phyloP scores from a whole-genome alignment of 2,113 vertebrate species.

The Sylvietta virens region DNA sequence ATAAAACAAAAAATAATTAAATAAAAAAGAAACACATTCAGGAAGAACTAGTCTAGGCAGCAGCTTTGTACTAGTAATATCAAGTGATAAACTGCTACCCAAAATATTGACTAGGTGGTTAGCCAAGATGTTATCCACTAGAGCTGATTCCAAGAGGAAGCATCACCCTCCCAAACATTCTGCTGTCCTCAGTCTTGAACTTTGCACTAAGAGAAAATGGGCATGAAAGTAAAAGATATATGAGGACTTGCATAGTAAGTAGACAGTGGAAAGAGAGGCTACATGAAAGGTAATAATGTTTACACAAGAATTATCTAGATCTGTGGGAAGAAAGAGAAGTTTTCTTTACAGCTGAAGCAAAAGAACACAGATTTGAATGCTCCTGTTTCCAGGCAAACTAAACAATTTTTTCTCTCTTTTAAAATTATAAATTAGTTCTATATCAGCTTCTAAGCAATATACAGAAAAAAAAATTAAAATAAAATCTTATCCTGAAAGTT shows the following conservation, averaged over 20 bases:
- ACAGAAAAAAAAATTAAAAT: background rate
- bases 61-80: background rate
- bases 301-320: background rate
- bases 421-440: background rate
- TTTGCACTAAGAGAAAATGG: background rate
- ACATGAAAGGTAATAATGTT: background rate
- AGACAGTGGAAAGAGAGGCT: background rate
- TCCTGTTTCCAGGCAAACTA: background rate
- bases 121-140: background rate
- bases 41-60: background rate
- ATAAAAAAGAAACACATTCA: background rate
- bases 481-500: background rate
- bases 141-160: background rate
- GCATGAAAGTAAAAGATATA: background rate
- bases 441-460: background rate
- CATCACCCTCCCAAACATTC: accelerated
- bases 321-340: background rate
- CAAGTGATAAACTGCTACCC: background rate
- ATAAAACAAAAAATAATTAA: background rate
- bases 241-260: background rate
- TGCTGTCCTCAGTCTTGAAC: background rate
- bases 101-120: background rate
- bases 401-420: background rate
- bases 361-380: background rate
- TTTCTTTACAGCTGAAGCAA: background rate